Evolutionary conservation across 2,888 invertebrate species (phyloP), one percentile per base, ranked within the genome.

Genomic region (Neoascia interrupta): DNA sequence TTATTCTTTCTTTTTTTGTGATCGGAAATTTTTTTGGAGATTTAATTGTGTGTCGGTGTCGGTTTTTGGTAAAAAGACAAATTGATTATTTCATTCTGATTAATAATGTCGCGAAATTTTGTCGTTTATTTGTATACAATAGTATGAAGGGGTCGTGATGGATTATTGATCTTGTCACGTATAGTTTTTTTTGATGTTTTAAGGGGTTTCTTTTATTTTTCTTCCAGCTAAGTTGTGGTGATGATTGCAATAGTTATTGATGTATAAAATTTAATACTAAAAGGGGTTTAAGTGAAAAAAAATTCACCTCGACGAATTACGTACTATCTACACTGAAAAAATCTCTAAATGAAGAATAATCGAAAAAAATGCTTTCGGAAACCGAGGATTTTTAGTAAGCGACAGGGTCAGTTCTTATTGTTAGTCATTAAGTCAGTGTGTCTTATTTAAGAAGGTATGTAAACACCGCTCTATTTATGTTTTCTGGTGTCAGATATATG

Each of bases 131-230:
- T 28, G 54, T 54, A 56, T 49, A 58, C 39, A 26, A 26, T 58
- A 39, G 23, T 18, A 39, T 18, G 26, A 10, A 36, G 19, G 45
- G 56, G 36, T 60, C 34, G 13, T 34, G 60, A 43, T 16, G 56
- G 69, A 68, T 68, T 49, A 41, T 23, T 49, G 68, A 68, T 68
- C 56, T 68, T 31, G 49, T 58, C 68, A 68, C 58, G 66, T 66
- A 37, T 19, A 16, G 11, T 19, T 28, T 13, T 3, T 16, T 8
- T 26, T 13, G 4, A 16, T 5, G 18, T 8, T 28, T 19, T 6
- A 15, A 47, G 5, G 34, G 10, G 10, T 26, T 26, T 1, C 26
- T 26, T 26, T n/a, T n/a, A n/a, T n/a, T n/a, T n/a, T n/a, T n/a
- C n/a, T n/a, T n/a, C n/a, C n/a, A n/a, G n/a, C n/a, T 26, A 26